phyloP scores from a whole-genome alignment of 2,888 invertebrate species.

The Tuta absoluta region DNA sequence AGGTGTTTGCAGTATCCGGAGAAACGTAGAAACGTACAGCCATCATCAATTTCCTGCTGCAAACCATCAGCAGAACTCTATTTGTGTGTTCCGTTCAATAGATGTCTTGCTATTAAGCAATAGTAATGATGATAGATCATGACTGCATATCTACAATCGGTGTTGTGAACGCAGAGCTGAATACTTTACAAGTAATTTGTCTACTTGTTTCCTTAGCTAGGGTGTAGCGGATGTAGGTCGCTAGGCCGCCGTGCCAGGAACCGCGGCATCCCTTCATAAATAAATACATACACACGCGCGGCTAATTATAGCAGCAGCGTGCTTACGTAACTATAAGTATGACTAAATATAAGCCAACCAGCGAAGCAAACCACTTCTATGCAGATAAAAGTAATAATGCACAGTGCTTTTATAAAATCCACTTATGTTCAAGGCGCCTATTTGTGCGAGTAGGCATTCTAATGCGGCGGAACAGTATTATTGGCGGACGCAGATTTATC shows the following conservation, averaged over 20 bases:
- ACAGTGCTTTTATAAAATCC: constrained; percentile 12
- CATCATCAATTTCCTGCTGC: constrained; percentile 21
- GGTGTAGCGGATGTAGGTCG: constrained; percentile 56
- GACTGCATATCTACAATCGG: constrained; percentile 6
- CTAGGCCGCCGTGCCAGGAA: constrained; percentile 56
- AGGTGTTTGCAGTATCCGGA: constrained; percentile 10
- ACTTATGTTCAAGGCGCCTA: constrained; percentile 9
- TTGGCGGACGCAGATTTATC: constrained; percentile 22
- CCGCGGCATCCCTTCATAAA: constrained; percentile 58
- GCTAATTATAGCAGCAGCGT: constrained; percentile 53
- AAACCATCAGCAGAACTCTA: background rate
- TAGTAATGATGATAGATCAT: background rate
- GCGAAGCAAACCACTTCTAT: background rate
- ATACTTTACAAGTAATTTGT: constrained; percentile 14
- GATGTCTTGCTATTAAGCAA: background rate
- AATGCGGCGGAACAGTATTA: constrained; percentile 19
- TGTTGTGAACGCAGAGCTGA: background rate
- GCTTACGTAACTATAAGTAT: constrained; percentile 22
- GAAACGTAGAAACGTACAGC: background rate
- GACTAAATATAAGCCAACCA: constrained; percentile 1
- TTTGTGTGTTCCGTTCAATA: background rate
- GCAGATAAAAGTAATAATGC: constrained; percentile 13
- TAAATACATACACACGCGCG: constrained; percentile 57
- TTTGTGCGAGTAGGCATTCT: constrained; percentile 11
- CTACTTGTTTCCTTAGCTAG: constrained; percentile 11